A percentile compares a stretch with the other conserved stretches of the same genome.
These are phyloP conservation scores for Cinclus mexicanus DNA, from an alignment of 2,113 vertebrate species.

Conservation along the genomic window DNA sequence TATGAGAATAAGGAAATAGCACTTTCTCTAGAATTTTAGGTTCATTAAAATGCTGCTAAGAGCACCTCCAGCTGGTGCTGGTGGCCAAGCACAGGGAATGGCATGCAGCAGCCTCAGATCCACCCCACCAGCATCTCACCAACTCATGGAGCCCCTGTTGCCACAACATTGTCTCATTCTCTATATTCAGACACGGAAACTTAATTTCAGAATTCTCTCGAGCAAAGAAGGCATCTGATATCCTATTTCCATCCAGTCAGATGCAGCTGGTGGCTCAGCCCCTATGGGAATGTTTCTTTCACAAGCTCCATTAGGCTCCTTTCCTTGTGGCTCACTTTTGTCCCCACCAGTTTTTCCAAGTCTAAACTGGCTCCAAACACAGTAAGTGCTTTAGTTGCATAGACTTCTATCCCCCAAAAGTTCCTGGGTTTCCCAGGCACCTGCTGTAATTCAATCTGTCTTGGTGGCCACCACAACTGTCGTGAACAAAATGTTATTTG, in stretches of 20 bases:
- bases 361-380: not conserved
- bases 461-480: constrained; percentile 30
- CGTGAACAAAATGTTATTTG: constrained; percentile 38
- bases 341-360: not conserved
- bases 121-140: not conserved
- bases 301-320: not conserved
- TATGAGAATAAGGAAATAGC: not conserved
- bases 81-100: not conserved
- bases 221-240: not conserved
- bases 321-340: not conserved
- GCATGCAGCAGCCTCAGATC: not conserved
- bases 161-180: not conserved
- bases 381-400: not conserved
- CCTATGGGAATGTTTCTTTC: not conserved
- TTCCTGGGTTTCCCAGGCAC: constrained; percentile 28
- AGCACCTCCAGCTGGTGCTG: constrained; percentile 34
- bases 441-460: constrained; percentile 50
- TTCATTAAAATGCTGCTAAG: not conserved
- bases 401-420: not conserved
- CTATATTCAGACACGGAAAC: not conserved
- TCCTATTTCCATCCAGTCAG: not conserved
- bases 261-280: not conserved
- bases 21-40: not conserved
- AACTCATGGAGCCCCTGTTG: not conserved
- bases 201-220: not conserved